A percentile compares a stretch with the other conserved stretches of the same genome.
Evolutionary conservation across 1,140 invertebrate genomes (phyloP).

Genomic region (Drosophila nebulosa): DNA sequence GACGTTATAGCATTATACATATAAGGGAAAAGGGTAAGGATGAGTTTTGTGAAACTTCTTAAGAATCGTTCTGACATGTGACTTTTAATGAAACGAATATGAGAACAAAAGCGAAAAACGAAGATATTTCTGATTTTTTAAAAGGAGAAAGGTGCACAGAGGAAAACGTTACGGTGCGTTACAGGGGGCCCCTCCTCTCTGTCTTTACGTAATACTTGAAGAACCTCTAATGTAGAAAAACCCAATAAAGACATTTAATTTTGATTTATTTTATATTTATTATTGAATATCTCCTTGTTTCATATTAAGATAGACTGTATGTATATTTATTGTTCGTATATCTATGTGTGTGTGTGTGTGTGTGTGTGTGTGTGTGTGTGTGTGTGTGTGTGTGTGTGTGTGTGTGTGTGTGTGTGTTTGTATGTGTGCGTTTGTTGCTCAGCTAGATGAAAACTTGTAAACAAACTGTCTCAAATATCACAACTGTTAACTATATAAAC

Average conservation of each 20-base stretch:
- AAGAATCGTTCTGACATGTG: too few species aligned
- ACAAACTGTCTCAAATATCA: conserved; percentile 58
- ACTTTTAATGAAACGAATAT: too few species aligned
- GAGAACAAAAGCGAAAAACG: too few species aligned
- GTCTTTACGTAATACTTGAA: too few species aligned
- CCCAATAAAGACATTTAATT: not conserved
- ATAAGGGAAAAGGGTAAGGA: too few species aligned
- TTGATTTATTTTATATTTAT: not conserved
- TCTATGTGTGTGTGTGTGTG: not conserved
- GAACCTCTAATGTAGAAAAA: not conserved
- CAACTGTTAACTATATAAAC: conserved; percentile 72
- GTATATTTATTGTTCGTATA: conserved; percentile 20
- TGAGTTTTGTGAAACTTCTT: too few species aligned
- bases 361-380: conserved; percentile 16
- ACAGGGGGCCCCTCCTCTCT: too few species aligned
- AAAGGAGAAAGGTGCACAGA: too few species aligned
- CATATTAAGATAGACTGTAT: not conserved
- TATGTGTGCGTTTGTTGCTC: not conserved
- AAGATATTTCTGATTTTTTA: too few species aligned
- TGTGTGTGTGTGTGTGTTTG: not conserved
- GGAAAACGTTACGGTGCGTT: too few species aligned
- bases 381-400: conserved; percentile 1
- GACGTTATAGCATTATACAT: too few species aligned
- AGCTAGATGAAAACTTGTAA: conserved; percentile 26
- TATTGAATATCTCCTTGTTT: not conserved